phyloP scores from a whole-genome alignment of 2,888 invertebrate genomes.

The Drosophila hamatofila region DNA sequence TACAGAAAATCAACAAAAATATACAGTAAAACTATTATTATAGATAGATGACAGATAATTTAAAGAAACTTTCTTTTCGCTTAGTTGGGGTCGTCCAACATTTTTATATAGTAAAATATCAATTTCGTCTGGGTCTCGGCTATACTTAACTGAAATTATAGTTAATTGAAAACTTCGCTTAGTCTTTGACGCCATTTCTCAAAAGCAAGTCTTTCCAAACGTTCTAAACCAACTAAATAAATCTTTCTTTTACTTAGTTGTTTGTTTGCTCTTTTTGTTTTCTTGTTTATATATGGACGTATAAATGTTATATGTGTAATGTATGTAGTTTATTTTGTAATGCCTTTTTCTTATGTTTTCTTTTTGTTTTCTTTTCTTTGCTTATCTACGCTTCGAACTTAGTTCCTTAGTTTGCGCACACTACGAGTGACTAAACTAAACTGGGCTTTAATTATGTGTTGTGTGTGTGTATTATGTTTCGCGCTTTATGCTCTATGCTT shows the following conservation, averaged over 20 bases:
- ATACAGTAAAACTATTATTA: conserved; percentile 38
- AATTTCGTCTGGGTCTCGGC: conserved; percentile 9
- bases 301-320: conserved; percentile 65
- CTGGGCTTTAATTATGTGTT: conserved; percentile 48
- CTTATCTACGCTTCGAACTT: conserved; percentile 55
- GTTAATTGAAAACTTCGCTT: conserved; percentile 22
- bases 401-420: conserved; percentile 67
- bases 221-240: conserved; percentile 54
- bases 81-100: conserved; percentile 12
- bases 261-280: conserved; percentile 46
- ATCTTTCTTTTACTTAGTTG: conserved; percentile 40
- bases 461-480: conserved; percentile 19
- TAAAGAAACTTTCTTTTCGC: conserved; percentile 2
- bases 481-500: conserved; percentile 1
- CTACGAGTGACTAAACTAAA: conserved; percentile 72
- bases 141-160: conserved; percentile 22
- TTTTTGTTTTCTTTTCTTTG: not conserved
- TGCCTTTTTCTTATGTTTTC: not conserved
- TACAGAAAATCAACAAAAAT: conserved; percentile 59
- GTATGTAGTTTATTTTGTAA: conserved; percentile 39
- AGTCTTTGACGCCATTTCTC: conserved; percentile 41
- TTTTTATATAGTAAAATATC: conserved; percentile 4
- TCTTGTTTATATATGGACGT: conserved; percentile 66
- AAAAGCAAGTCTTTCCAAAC: conserved; percentile 71
- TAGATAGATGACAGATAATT: not conserved